Evolutionary conservation across 2,797 vertebrate species (phyloP).

Genomic region (Acanthurus lineatus): DNA sequence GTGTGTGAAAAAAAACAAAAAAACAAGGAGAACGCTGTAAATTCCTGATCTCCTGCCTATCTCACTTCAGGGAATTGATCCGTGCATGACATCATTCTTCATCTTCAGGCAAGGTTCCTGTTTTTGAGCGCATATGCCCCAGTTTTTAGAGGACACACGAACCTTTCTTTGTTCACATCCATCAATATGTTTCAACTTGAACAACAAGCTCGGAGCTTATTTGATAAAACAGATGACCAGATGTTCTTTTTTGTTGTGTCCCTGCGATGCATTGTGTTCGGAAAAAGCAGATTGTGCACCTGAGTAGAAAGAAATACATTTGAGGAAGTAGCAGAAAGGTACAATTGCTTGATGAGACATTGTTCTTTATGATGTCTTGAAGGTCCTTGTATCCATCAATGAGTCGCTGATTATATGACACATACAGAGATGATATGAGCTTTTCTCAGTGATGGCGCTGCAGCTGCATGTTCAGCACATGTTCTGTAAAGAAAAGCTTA

Average conservation of each 20-base stretch:
- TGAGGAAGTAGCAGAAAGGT: neutral
- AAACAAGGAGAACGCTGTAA: slow-evolving; percentile 7
- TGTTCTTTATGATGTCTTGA: slow-evolving; percentile 7
- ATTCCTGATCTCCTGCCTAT: neutral
- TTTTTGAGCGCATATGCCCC: slow-evolving; percentile 4
- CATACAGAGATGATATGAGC: neutral
- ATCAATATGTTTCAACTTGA: neutral
- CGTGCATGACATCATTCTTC: neutral
- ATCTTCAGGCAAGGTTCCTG: neutral
- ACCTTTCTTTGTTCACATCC: neutral
- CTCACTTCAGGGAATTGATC: slow-evolving; percentile 28
- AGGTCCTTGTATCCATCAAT: neutral
- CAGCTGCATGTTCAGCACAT: neutral
- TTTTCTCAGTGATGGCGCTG: neutral
- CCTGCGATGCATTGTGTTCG: neutral
- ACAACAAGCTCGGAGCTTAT: neutral
- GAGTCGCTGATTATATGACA: neutral
- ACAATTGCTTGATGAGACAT: neutral
- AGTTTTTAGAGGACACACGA: neutral
- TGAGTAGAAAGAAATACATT: neutral
- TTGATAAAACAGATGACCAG: neutral
- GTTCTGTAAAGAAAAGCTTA: slow-evolving; percentile 8
- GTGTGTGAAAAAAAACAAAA: neutral
- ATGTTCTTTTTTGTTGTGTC: neutral
- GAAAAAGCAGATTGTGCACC: too few species aligned